Evolutionary conservation across 2,113 vertebrate species (phyloP).

Genomic region (Sarotherodon lohbergeri): DNA sequence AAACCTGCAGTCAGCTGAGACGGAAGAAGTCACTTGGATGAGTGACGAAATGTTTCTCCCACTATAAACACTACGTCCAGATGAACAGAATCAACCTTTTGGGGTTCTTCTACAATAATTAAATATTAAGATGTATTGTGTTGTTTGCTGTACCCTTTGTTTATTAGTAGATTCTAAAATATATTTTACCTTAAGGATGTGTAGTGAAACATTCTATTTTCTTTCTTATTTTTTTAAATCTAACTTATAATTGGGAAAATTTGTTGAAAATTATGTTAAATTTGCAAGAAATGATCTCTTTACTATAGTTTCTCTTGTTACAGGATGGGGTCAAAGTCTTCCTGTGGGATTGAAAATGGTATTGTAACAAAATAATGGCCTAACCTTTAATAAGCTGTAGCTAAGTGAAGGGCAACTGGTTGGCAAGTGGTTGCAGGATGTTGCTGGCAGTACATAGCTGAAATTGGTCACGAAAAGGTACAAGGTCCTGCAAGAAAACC

Average conservation of each 20-base stretch:
- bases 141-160: background rate
- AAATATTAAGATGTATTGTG: background rate
- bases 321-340: background rate
- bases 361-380: background rate
- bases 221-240: background rate
- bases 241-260: background rate
- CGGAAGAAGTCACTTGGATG: background rate
- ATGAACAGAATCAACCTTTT: background rate
- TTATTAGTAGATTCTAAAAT: background rate
- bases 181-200: background rate
- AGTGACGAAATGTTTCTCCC: fast-evolving
- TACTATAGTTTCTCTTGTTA: background rate
- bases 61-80: background rate
- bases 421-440: background rate
- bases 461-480: background rate
- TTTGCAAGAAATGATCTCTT: fast-evolving
- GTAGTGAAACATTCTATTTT: background rate
- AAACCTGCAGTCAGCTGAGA: background rate
- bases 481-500: background rate
- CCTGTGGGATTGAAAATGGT: background rate
- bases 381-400: background rate
- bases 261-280: background rate
- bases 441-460: background rate
- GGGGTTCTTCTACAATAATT: background rate
- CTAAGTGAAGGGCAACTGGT: background rate